These are phyloP conservation scores for Charadrius vociferus DNA, from an alignment of 2,113 vertebrate species.

Conservation along the genomic window DNA sequence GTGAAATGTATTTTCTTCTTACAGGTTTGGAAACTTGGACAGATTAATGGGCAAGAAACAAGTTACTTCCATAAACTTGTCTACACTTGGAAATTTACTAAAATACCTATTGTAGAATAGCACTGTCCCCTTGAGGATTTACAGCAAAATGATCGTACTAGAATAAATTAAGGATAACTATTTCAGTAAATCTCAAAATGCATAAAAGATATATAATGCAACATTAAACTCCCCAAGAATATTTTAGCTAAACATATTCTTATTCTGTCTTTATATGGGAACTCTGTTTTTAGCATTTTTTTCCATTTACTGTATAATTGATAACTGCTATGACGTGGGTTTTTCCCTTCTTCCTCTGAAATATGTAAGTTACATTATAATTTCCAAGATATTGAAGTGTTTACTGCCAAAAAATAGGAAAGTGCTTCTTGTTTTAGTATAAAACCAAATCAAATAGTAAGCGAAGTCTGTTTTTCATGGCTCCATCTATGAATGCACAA, in stretches of 20 bases:
- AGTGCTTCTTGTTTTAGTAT: background rate
- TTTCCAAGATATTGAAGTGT: background rate
- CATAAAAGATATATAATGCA: background rate
- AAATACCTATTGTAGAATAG: background rate
- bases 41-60: background rate
- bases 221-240: background rate
- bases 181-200: background rate
- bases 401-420: background rate
- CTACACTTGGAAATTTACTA: background rate
- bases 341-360: constrained; percentile 9
- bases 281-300: background rate
- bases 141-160: background rate
- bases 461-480: constrained; percentile 26
- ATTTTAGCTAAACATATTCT: background rate
- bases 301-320: background rate
- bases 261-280: background rate
- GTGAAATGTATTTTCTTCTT: background rate
- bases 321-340: background rate
- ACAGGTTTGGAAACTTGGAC: background rate
- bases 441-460: background rate
- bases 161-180: background rate
- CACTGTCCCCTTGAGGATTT: constrained; percentile 24
- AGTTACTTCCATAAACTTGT: background rate
- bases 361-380: background rate
- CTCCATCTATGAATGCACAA: constrained; percentile 13